Conservation (phyloP, 2,113 vertebrate species). For the Lichenostomus cassidix region DNA sequence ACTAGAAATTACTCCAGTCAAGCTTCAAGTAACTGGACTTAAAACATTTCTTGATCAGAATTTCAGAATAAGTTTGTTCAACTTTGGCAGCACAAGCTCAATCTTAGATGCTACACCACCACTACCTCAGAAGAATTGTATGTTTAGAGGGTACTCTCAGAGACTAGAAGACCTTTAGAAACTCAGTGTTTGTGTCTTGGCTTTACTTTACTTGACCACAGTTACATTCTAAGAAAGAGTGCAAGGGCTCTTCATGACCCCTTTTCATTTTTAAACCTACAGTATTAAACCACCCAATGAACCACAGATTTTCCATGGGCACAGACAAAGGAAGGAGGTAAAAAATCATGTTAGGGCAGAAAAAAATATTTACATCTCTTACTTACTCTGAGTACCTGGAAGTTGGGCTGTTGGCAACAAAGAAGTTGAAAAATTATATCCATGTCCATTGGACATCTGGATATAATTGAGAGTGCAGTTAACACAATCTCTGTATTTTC, state of each 20-base stretch:
- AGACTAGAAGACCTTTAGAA: not conserved
- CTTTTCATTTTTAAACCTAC: not conserved
- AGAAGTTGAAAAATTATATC: not conserved
- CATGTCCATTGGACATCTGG: not conserved
- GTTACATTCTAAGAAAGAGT: not conserved
- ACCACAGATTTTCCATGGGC: not conserved
- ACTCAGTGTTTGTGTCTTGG: not conserved
- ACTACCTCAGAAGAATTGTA: not conserved
- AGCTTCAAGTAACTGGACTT: not conserved
- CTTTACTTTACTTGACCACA: not conserved
- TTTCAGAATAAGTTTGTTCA: not conserved
- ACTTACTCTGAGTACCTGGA: not conserved
- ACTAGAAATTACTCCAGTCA: not conserved
- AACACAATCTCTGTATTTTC: not conserved
- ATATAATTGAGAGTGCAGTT: not conserved
- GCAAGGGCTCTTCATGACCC: not conserved
- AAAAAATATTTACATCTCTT: not conserved
- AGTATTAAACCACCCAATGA: not conserved
- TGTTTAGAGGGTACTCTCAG: not conserved
- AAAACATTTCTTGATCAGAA: not conserved
- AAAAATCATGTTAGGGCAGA: not conserved
- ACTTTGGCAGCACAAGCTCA: not conserved
- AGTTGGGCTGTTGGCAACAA: not conserved
- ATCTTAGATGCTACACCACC: not conserved
- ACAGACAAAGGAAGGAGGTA: not conserved